phyloP scores from a whole-genome alignment of 2,888 invertebrate species.

The Diadegma fenestrale region DNA sequence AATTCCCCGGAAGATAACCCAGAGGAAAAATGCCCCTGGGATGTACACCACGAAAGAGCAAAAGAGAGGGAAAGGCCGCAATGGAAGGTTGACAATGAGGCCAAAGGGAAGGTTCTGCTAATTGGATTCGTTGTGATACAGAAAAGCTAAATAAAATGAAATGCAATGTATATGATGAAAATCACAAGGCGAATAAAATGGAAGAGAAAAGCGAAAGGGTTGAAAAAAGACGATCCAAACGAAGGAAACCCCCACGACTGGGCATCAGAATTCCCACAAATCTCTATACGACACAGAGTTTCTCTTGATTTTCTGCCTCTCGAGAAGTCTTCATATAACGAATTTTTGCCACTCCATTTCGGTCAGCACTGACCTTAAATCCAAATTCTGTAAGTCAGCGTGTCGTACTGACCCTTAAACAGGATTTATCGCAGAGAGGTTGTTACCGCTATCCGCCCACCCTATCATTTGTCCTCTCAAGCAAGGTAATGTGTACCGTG shows the following conservation, averaged over 20 bases:
- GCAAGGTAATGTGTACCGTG: slow-evolving; percentile 13
- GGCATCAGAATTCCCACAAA: not conserved
- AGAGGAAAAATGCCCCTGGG: slow-evolving; percentile 53
- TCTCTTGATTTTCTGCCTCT: not conserved
- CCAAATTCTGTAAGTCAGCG: not conserved
- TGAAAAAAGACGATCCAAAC: not conserved
- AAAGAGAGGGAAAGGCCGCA: slow-evolving; percentile 43
- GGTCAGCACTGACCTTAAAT: not conserved
- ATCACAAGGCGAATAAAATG: not conserved
- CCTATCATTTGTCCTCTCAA: slow-evolving; percentile 54
- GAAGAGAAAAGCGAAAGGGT: not conserved
- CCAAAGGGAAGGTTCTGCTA: slow-evolving; percentile 52
- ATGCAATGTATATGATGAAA: slow-evolving; percentile 8
- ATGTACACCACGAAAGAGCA: slow-evolving; percentile 3
- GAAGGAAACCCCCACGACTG: not conserved
- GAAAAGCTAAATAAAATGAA: slow-evolving; percentile 34
- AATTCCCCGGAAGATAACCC: slow-evolving; percentile 64
- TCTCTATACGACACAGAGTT: not conserved
- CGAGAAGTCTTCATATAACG: not conserved
- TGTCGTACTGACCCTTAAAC: slow-evolving; percentile 34
- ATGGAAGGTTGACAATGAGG: slow-evolving; percentile 62
- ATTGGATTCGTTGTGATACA: slow-evolving; percentile 64
- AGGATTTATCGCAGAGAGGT: slow-evolving; percentile 61
- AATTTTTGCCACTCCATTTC: not conserved
- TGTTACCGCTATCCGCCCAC: slow-evolving; percentile 54